Evolutionary conservation across 35 echinoderm and acorn worm species (phyloP), one percentile per base, ranked within the genome.

Genomic region (Patiria miniata): DNA sequence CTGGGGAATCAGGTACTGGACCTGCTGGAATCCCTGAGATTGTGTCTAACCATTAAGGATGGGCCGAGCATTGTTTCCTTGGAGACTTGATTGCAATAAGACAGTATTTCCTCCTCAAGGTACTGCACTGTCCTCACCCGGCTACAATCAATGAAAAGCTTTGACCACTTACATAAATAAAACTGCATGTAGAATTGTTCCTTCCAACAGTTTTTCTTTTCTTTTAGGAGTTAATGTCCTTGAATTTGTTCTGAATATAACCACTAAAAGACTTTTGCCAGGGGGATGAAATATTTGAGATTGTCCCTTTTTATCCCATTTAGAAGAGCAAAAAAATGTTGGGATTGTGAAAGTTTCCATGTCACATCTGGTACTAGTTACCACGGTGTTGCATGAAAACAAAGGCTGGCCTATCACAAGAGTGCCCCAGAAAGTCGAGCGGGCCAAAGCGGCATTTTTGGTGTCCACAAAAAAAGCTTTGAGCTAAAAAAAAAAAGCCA

Each of bases 361-460:
- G 4, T 14, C 65, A 73, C 65, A 73, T 73, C 65, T 73, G 65
- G 65, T 73, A 32, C 34, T 36, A 73, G 65, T 73, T 73, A 73
- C 34, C 65, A 73, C 34, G 65, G 65, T 73, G 65, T 73, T 73
- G 65, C 23, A 14, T 32, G 65, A 73, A 73, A 73, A 73, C 65
- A 73, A 73, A 73, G 65, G 34, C 65, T 73, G 65, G 65, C 65
- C 65, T 73, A 73, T 73, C 65, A 73, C 26, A 32, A 26, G 34
- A 34, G 65, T 73, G 65, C 65, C 65, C 65, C 26, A 30, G 65
- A 73, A 73, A 32, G 65, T 73, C 65, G 29, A 14, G 65, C 26
- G 26, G 65, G 65, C 65, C 29, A 30, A 26, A 26, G 61, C 61
- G 23, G 61, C 61, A 22, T 61, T 61, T 61, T 61, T 61, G 18